Base-by-base conservation (phyloP, 2,888 invertebrate genomes). In the Tolmerus cingulatus region DNA sequence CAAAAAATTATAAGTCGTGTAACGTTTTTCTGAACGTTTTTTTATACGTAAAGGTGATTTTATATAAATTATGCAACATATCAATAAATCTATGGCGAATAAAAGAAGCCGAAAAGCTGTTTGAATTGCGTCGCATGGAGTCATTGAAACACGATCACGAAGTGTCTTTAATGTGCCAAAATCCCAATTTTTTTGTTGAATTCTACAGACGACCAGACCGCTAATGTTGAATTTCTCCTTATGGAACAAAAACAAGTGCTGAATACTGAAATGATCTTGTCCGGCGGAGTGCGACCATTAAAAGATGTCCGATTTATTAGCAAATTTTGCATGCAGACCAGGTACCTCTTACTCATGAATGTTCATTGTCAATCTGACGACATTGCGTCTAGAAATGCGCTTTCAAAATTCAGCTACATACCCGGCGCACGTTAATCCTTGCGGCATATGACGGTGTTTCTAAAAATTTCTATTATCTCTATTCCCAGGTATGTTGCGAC, bases 151-250 rank as follows among this genome's bases (percentile, higher is more conserved):
- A 43, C 27, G 78, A 40, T 46, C 51, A 46, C 51, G 27, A 79
- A 51, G 79, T 79, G 79, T 51, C 30, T 79, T 79, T 79, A 79
- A 51, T 79, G 79, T 79, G 79, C 79, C 79, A 79, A 79, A 79
- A 79, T 79, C n/a, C 79, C 79, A 79, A 51, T 79, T 79, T 51
- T 46, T 46, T 79, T 79, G n/a, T 79, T 79, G 30, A 14, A 79
- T 51, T 51, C 30, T 79, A 51, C 30, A 51, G 79, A 51, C 79
- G 51, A 46, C 16, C 2, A 79, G 79, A 79, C 79, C 79, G 51
- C 51, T 79, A 79, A 79, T 46, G 79, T 79, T 79, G 40, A 79
- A 79, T 79, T 79, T 79, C 79, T 51, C 51, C 79, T 79, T 79
- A 79, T 51, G 30, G 79, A 27, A 51, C 51, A 79, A 30, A 79